Percentiles rank a stretch among this genome's conserved stretches.
Evolutionary conservation across 2,888 invertebrate species (phyloP).

Genomic region (Pristionchus maxplancki): DNA sequence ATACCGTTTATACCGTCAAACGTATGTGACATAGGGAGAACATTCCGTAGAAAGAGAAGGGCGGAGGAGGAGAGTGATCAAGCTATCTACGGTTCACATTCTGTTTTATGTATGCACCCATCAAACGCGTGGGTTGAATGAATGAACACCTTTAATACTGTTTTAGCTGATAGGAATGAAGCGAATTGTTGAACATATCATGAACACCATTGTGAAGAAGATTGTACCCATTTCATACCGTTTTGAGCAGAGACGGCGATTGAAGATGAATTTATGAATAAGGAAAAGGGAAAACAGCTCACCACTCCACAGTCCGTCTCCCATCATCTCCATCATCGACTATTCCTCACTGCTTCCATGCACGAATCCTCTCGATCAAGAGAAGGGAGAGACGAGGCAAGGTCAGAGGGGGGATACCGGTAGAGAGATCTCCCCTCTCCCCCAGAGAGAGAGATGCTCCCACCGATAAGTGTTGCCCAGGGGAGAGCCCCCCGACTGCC

Average conservation of each 20-base stretch:
- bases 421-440: neutral
- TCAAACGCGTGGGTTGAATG: neutral
- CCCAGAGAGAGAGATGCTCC: neutral
- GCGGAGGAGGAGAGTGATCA: neutral
- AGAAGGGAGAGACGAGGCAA: neutral
- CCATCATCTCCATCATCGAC: neutral
- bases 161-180: too few species aligned
- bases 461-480: constrained; percentile 34
- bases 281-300: neutral
- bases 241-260: too few species aligned
- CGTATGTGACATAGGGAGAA: neutral
- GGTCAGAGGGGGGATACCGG: constrained; percentile 22
- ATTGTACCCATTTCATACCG: too few species aligned
- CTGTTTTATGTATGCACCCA: too few species aligned
- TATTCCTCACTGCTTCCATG: neutral
- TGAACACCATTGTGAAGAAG: too few species aligned
- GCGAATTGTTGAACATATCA: too few species aligned
- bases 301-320: neutral
- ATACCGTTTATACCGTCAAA: too few species aligned
- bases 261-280: too few species aligned
- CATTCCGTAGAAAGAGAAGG: neutral
- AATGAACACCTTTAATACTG: neutral
- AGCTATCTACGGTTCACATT: neutral
- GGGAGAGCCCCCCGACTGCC: neutral
- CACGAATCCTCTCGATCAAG: neutral